Evolutionary conservation across 2,888 invertebrate species (phyloP), one percentile per base, ranked within the genome.

Genomic region (Noctua janthina): DNA sequence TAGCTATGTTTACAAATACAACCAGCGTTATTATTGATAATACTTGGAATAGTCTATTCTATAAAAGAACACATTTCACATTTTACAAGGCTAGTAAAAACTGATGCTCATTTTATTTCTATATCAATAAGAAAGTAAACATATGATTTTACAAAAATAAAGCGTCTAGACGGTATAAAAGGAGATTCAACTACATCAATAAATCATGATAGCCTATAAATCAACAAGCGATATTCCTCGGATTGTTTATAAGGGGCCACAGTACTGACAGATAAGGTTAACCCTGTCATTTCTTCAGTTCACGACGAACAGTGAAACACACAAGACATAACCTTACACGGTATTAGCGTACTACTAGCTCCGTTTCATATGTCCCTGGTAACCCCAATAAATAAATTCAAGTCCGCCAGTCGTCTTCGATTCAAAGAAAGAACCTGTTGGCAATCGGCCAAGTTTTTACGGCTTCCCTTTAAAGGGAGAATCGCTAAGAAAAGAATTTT

Each of bases 371-470:
- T 93, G 93, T 93, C 92, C 92, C 91, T 91, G 90, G 91, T 93
- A 93, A 92, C 93, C 94, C 88, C 92, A 92, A 94, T 95, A 94
- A 93, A 94, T 94, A 91, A 91, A 94, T 93, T 92, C 91, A 91
- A 93, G 93, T 90, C 91, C 88, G 87, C 88, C 91, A 91, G 91
- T 90, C 91, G 91, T 93, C 92, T 93, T 92, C 90, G 86, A 90
- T 93, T 93, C 91, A 91, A 88, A 88, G 91, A 93, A 92, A 92
- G 92, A 94, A 95, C 95, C 93, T 93, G 94, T 93, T 95, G 95
- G 95, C 91, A 85, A 77, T 76, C 72, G 56, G 92, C 94, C 94
- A 94, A 91, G 91, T 93, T 94, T 94, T 94, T 94, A 93, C 91
- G 88, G 88, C 88, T 88, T 86, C 89, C 90, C 89, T 92, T 91